Conservation (phyloP, 2,888 invertebrate species). For the Cartodere bifasciata region DNA sequence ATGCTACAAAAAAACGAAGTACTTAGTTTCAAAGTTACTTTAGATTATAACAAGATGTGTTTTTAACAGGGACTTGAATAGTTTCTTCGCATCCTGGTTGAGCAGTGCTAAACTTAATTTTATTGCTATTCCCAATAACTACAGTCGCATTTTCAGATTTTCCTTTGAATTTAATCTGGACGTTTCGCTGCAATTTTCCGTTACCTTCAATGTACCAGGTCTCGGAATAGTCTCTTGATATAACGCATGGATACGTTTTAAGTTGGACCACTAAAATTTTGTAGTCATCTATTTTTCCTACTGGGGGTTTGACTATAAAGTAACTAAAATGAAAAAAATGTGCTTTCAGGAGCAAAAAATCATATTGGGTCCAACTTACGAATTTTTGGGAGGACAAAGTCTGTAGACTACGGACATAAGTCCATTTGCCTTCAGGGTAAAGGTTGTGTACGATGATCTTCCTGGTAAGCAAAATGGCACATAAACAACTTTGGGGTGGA, state of each 20-base stretch:
- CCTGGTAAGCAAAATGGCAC: conserved; percentile 24
- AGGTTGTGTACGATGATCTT: conserved; percentile 27
- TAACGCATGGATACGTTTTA: conserved; percentile 20
- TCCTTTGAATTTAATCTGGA: conserved; percentile 31
- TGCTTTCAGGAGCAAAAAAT: too few species aligned
- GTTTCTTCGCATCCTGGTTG: conserved; percentile 29
- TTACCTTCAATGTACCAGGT: conserved; percentile 36
- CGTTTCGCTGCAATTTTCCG: conserved; percentile 25
- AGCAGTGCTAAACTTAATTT: conserved; percentile 28
- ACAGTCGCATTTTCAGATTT: conserved; percentile 30
- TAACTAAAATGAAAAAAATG: conserved; percentile 21
- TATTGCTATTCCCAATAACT: conserved; percentile 25
- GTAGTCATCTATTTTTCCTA: conserved; percentile 30
- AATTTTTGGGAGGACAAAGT: conserved; percentile 32
- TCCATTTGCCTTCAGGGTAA: conserved; percentile 30
- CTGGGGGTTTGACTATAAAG: conserved; percentile 34
- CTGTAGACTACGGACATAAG: conserved; percentile 34
- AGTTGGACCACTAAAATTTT: conserved; percentile 33
- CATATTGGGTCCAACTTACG: too few species aligned
- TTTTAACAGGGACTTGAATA: conserved; percentile 27
- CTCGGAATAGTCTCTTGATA: conserved; percentile 30
- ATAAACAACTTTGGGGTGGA: conserved; percentile 20
- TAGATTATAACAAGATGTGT: conserved; percentile 31
- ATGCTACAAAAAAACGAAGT: too few species aligned
- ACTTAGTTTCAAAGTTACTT: conserved; percentile 22